Evolutionary conservation across 2,113 vertebrate species (phyloP).

Genomic region (Dromas ardeola): DNA sequence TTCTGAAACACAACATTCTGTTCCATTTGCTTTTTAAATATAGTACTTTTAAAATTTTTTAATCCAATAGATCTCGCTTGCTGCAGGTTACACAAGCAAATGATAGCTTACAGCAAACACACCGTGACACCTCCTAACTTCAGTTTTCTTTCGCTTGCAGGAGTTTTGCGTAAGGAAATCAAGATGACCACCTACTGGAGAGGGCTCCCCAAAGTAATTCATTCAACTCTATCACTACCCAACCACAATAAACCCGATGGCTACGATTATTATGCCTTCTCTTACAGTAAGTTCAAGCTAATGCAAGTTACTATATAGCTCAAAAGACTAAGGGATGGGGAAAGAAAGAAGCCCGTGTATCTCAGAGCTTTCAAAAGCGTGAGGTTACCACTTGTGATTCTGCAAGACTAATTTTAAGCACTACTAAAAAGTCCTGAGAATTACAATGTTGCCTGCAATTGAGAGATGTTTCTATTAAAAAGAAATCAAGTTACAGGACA

Average conservation of each 20-base stretch:
- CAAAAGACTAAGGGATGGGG: background rate
- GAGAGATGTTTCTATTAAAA: background rate
- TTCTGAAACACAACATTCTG: background rate
- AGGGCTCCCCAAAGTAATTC: constrained; percentile 84
- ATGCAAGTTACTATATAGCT: background rate
- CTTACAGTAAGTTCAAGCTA: constrained; percentile 80
- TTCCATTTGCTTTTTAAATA: background rate
- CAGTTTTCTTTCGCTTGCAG: constrained; percentile 46
- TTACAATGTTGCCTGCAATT: background rate
- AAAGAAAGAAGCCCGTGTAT: background rate
- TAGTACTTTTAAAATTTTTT: background rate
- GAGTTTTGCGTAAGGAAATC: constrained; percentile 75
- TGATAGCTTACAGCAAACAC: background rate
- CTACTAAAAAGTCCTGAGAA: background rate
- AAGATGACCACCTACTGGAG: constrained; percentile 79
- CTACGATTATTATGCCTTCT: constrained; percentile 89
- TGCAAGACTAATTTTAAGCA: background rate
- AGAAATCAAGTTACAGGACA: background rate
- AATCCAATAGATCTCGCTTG: background rate
- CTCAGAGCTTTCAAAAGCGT: background rate
- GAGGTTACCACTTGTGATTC: background rate
- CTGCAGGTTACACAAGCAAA: background rate
- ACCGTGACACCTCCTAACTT: background rate
- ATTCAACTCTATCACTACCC: constrained; percentile 87
- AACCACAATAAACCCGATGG: constrained; percentile 78